These are phyloP conservation scores for Leucosticte australis DNA, from an alignment of 2,113 vertebrate genomes.

Conservation along the genomic window DNA sequence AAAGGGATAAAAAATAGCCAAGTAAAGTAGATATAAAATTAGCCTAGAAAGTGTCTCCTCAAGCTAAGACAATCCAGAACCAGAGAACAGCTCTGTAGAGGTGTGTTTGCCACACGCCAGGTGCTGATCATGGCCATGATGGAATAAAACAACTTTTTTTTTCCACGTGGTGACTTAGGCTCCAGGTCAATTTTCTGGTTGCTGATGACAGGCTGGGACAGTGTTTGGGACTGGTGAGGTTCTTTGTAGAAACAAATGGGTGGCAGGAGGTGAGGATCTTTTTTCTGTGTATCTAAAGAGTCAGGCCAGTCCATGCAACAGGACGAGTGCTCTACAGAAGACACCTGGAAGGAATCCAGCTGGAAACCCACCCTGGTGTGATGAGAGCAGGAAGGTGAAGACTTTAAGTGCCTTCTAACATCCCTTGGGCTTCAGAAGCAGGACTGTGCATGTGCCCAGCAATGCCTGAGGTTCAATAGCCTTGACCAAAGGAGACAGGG, in stretches of 20 bases:
- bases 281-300: not conserved
- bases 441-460: not conserved
- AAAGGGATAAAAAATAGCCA: not conserved
- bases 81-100: not conserved
- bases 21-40: not conserved
- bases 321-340: not conserved
- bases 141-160: not conserved
- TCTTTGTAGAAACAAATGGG: not conserved
- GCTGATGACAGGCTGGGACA: not conserved
- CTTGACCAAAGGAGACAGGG: not conserved
- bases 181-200: not conserved
- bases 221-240: not conserved
- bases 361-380: not conserved
- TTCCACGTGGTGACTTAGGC: not conserved
- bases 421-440: not conserved
- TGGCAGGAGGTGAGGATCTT: not conserved
- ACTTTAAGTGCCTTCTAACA: constrained; percentile 37
- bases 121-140: not conserved
- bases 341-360: not conserved
- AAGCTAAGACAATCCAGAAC: constrained; percentile 43
- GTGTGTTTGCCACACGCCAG: not conserved
- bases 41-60: constrained; percentile 6
- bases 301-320: not conserved
- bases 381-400: not conserved
- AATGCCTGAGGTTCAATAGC: not conserved